Evolutionary conservation across 2,888 invertebrate genomes (phyloP).

Genomic region (Tolmerus cingulatus): DNA sequence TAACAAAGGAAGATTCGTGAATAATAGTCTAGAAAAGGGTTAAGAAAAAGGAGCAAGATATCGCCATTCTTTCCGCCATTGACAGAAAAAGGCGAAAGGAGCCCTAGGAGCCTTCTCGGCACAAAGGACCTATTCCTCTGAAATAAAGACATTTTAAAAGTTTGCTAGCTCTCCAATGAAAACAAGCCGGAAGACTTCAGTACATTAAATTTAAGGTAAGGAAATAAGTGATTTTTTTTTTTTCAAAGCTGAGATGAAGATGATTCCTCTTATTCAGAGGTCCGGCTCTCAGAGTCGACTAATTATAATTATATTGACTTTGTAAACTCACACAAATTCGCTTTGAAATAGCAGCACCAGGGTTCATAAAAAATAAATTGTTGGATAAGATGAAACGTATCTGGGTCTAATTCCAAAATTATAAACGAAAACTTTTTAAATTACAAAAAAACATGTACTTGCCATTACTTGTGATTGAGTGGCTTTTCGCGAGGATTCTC

Average conservation of each 20-base stretch:
- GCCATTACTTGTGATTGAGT: neutral
- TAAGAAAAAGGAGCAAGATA: neutral
- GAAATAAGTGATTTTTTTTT: neutral
- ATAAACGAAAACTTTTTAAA: neutral
- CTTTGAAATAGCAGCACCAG: neutral
- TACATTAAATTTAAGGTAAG: neutral
- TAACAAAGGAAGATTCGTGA: neutral
- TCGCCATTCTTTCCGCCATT: neutral
- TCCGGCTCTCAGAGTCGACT: neutral
- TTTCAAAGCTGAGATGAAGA: neutral
- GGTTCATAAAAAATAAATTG: neutral
- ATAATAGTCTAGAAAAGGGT: neutral
- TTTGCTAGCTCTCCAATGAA: neutral
- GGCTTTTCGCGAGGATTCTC: neutral
- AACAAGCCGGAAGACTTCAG: neutral
- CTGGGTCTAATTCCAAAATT: neutral
- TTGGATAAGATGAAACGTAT: neutral
- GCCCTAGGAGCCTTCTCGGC: neutral
- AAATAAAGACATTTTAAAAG: neutral
- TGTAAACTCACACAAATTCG: neutral
- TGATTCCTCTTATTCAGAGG: neutral
- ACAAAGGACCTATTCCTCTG: neutral
- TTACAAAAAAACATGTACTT: neutral
- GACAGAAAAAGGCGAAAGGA: neutral
- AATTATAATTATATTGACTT: neutral